Evolutionary conservation across 2,113 vertebrate genomes (phyloP).

Genomic region (Sminthopsis crassicaudata): DNA sequence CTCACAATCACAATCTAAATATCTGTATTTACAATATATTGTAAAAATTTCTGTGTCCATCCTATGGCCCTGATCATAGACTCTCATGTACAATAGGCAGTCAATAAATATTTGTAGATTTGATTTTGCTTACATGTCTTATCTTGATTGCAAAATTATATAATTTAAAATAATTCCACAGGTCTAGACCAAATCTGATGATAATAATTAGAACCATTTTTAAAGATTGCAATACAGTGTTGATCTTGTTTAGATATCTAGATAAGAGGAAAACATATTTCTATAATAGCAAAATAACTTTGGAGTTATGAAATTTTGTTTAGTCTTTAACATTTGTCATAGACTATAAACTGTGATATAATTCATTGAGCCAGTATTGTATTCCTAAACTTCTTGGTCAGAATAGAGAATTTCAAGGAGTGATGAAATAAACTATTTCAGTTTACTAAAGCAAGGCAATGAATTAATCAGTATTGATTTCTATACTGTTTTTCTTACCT

Average conservation of each 20-base stretch:
- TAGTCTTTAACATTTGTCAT: conserved; percentile 13
- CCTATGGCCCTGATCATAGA: too few relatives aligned
- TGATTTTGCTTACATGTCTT: too few relatives aligned
- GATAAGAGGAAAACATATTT: conserved; percentile 21
- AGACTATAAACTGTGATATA: background rate
- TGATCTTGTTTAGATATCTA: background rate
- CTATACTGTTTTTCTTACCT: conserved; percentile 29
- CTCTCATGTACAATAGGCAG: too few relatives aligned
- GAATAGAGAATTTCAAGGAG: conserved; percentile 26
- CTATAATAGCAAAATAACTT: conserved; percentile 26
- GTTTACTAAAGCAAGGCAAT: conserved; percentile 2
- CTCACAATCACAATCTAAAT: too few relatives aligned
- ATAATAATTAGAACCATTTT: background rate
- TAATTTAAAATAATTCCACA: conserved; percentile 5
- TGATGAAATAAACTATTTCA: conserved; percentile 34
- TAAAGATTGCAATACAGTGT: background rate
- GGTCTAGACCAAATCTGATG: background rate
- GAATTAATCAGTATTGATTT: conserved; percentile 34
- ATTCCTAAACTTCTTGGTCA: conserved; percentile 1
- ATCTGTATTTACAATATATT: too few relatives aligned
- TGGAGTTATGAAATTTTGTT: conserved; percentile 18
- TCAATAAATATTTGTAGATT: too few relatives aligned
- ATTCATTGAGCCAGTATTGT: conserved; percentile 28
- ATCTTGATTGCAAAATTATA: conserved; percentile 25
- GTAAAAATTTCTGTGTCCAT: too few relatives aligned